Conservation (phyloP, 2,888 invertebrate genomes). For the Rhamnusium bicolor region DNA sequence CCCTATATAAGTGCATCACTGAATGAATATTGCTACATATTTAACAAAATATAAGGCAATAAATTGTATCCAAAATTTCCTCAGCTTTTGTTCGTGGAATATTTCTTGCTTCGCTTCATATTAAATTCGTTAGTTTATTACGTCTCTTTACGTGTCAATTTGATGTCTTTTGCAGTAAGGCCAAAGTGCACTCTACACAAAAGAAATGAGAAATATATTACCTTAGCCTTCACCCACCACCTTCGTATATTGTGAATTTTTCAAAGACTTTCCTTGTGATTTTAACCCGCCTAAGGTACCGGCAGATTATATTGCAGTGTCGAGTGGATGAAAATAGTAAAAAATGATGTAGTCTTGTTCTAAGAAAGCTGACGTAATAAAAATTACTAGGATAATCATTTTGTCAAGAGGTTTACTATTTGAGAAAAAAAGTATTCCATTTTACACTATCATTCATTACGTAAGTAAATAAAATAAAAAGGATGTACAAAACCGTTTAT, state of each 20-base stretch:
- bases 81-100: neutral
- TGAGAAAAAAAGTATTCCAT: too few relatives aligned
- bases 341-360: neutral
- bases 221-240: conserved; percentile 24
- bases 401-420: too few relatives aligned
- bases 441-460: too few relatives aligned
- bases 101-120: conserved; percentile 2
- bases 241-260: conserved; percentile 30
- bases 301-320: neutral
- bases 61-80: neutral
- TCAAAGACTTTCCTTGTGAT: conserved; percentile 29
- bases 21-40: conserved; percentile 5
- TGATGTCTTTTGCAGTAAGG: conserved; percentile 27
- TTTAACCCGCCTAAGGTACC: neutral
- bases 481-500: too few relatives aligned
- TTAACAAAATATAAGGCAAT: neutral
- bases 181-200: conserved; percentile 25
- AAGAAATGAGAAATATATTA: conserved; percentile 37
- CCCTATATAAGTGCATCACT: neutral
- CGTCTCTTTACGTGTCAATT: conserved; percentile 34
- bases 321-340: neutral
- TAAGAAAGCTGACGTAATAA: neutral
- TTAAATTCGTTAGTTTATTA: conserved; percentile 39
- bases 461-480: too few relatives aligned
- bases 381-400: neutral